phyloP scores from a whole-genome alignment of 2,888 invertebrate genomes.

The Eristalinus sepulchralis region DNA sequence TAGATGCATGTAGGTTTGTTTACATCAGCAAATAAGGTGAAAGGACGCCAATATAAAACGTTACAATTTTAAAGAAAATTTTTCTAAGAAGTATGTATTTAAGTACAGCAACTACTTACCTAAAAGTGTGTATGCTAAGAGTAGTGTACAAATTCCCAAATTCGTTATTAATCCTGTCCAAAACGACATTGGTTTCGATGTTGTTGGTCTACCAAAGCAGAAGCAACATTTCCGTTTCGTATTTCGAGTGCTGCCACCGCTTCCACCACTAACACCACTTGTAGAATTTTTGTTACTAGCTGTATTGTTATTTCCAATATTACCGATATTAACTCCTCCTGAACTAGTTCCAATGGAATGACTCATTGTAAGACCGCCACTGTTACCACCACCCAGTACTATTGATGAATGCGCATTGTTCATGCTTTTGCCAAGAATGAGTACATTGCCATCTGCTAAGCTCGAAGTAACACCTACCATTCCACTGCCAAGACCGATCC shows the following conservation, averaged over 20 bases:
- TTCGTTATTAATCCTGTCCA: constrained; percentile 89
- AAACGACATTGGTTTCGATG: constrained; percentile 77
- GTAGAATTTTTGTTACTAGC: constrained; percentile 72
- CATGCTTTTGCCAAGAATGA: constrained; percentile 53
- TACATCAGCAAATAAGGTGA: no score
- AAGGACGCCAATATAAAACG: no score
- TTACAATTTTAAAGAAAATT: no score
- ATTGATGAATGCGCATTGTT: constrained; percentile 62
- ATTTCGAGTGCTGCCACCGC: constrained; percentile 24
- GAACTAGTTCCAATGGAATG: constrained; percentile 69
- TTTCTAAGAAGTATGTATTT: no score
- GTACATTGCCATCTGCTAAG: constrained; percentile 55
- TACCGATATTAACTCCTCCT: constrained; percentile 53
- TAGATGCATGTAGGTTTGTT: no score
- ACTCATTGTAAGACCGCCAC: constrained; percentile 41
- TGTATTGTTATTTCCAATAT: constrained; percentile 42
- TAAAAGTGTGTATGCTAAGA: constrained; percentile 89
- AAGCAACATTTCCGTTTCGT: constrained; percentile 72
- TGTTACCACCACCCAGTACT: constrained; percentile 67
- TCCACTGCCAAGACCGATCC: constrained; percentile 54
- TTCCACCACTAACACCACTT: constrained; percentile 64
- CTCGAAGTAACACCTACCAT: constrained; percentile 56
- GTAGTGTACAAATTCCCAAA: constrained; percentile 89
- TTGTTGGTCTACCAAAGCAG: constrained; percentile 71
- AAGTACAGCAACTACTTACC: constrained; percentile 80